Percentiles rank a stretch among this genome's conserved stretches.
Conservation (phyloP, 2,888 invertebrate species). For the Liopterus haemorrhoidalis region DNA sequence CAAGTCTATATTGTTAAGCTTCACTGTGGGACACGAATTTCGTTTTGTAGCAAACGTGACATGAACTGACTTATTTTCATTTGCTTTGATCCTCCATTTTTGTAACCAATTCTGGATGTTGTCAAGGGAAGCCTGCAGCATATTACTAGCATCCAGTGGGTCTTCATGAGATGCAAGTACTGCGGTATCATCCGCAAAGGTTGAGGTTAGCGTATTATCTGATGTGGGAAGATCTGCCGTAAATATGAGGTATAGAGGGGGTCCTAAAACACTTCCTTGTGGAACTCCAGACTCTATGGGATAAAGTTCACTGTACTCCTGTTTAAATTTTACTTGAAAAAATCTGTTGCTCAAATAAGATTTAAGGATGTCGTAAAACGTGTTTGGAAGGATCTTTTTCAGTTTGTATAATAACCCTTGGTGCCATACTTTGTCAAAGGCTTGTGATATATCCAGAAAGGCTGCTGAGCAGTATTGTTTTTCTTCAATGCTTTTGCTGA, state of each 20-base stretch:
- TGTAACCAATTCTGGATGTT: conserved; percentile 25
- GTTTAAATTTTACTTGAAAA: conserved; percentile 11
- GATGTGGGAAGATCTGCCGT: conserved; percentile 28
- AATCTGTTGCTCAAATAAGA: conserved; percentile 23
- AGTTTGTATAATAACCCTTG: conserved; percentile 27
- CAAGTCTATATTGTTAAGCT: conserved; percentile 1
- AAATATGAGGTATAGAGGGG: conserved; percentile 25
- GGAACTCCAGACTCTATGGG: conserved; percentile 28
- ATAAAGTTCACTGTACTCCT: conserved; percentile 12
- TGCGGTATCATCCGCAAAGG: conserved; percentile 30
- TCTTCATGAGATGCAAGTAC: conserved; percentile 21
- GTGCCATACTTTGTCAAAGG: conserved; percentile 34
- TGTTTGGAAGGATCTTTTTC: conserved; percentile 21
- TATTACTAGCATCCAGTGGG: conserved; percentile 23
- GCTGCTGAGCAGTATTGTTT: conserved; percentile 30
- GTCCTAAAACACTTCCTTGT: conserved; percentile 30
- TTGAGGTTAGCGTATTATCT: conserved; percentile 22
- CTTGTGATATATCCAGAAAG: conserved; percentile 31
- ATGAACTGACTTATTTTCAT: conserved; percentile 13
- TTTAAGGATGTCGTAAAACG: conserved; percentile 24
- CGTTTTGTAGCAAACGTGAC: conserved; percentile 8
- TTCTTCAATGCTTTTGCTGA: conserved; percentile 20
- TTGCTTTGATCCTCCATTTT: conserved; percentile 30
- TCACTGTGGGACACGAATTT: conserved; percentile 2
- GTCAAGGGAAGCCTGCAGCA: conserved; percentile 28